Percentiles rank a stretch among this genome's conserved stretches.
phyloP scores from a whole-genome alignment of 2,113 vertebrate species.

The Hassar affinis region DNA sequence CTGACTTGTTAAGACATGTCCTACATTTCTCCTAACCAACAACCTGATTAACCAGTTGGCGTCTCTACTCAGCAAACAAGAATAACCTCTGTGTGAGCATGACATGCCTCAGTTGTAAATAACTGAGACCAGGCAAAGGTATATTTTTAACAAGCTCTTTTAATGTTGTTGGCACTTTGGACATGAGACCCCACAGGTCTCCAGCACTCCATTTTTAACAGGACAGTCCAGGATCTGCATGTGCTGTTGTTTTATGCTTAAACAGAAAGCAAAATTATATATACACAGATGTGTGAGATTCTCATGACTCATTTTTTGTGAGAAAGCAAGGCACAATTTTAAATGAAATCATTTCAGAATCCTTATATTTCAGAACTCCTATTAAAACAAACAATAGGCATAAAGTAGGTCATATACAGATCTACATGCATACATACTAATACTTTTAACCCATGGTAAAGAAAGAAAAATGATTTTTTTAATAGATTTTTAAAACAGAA shows the following conservation, averaged over 20 bases:
- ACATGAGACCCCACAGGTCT: neutral
- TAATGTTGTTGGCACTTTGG: neutral
- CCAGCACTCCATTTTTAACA: neutral
- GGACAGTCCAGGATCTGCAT: neutral
- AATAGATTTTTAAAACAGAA: no score
- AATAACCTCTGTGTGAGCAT: neutral
- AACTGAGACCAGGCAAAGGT: neutral
- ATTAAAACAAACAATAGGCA: no score
- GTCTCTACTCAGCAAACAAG: neutral
- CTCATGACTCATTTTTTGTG: no score
- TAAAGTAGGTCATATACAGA: no score
- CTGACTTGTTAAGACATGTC: no score
- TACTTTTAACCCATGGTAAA: no score
- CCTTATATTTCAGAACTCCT: no score
- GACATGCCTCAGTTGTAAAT: neutral
- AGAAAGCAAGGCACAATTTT: no score
- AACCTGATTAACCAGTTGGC: neutral
- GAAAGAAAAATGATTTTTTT: no score
- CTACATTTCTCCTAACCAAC: neutral
- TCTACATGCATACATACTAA: no score
- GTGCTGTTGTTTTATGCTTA: neutral
- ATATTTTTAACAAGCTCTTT: conserved; percentile 24
- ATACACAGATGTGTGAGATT: no score
- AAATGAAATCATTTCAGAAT: no score
- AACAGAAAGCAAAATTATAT: neutral